A percentile compares a stretch with the other conserved stretches of the same genome.
phyloP scores from a whole-genome alignment of 2,113 vertebrate species.

The Cromileptes altivelis region DNA sequence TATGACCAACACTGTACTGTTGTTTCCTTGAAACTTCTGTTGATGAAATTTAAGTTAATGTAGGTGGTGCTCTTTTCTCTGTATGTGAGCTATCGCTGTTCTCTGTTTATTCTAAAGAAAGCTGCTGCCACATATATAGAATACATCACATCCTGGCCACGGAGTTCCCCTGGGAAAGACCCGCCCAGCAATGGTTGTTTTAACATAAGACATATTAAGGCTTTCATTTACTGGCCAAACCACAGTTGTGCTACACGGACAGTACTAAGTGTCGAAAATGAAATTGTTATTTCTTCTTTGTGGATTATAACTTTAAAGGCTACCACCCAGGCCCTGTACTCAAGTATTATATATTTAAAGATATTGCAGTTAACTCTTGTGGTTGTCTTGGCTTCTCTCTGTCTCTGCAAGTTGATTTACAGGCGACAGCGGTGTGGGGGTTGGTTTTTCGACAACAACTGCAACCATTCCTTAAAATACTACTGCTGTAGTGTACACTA shows the following conservation, averaged over 20 bases:
- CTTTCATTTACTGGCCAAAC: not conserved
- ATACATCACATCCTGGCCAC: conserved; percentile 11
- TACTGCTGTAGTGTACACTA: not conserved
- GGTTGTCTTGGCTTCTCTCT: conserved; percentile 1
- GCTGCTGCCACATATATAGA: not conserved
- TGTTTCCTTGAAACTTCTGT: not conserved
- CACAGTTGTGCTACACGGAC: not conserved
- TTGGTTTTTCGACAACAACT: conserved; percentile 32
- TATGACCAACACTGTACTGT: not conserved
- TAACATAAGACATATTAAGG: not conserved
- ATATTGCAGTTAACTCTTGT: not conserved
- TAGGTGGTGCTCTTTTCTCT: not conserved
- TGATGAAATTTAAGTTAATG: not conserved
- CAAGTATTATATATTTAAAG: not conserved
- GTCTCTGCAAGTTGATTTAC: conserved; percentile 36
- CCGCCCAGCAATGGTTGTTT: not conserved
- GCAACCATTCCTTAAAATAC: conserved; percentile 20
- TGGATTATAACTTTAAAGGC: conserved; percentile 19
- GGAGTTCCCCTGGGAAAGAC: conserved; percentile 4
- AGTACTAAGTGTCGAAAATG: not conserved
- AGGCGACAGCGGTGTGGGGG: not conserved
- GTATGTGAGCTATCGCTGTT: not conserved
- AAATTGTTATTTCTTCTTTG: conserved; percentile 7
- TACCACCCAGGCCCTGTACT: not conserved
- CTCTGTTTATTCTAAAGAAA: conserved; percentile 6